Evolutionary conservation across 2,113 vertebrate genomes (phyloP).

Genomic region (Prunella himalayana): DNA sequence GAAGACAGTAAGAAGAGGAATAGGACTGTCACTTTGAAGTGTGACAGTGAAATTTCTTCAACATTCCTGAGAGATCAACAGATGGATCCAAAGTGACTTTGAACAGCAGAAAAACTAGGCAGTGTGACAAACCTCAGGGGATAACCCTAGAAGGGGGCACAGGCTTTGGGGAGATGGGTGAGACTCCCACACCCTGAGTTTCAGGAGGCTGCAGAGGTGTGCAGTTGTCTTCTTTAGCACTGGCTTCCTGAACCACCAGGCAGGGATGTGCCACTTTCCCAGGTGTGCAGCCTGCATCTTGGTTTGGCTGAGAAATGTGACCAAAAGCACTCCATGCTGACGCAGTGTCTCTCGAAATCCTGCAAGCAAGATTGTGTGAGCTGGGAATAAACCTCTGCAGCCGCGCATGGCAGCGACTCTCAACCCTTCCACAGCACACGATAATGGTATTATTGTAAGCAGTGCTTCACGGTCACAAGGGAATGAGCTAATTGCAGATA

Average conservation of each 20-base stretch:
- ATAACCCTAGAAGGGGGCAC: background rate
- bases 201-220: background rate
- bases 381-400: background rate
- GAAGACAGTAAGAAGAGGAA: too few species aligned
- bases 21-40: background rate
- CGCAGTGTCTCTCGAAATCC: accelerated
- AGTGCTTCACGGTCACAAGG: background rate
- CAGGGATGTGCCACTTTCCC: accelerated
- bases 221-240: background rate
- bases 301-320: background rate
- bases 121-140: background rate
- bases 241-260: background rate
- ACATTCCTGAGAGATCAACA: background rate
- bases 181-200: background rate
- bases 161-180: background rate
- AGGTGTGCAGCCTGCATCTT: accelerated
- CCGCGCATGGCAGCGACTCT: accelerated
- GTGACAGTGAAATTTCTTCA: background rate
- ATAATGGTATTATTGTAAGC: background rate
- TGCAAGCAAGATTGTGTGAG: accelerated
- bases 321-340: background rate
- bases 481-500: background rate
- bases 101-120: accelerated
- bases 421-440: background rate
- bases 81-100: background rate